phyloP scores from a whole-genome alignment of 1,140 invertebrate genomes.

The Brachionus asplanchnoidis region DNA sequence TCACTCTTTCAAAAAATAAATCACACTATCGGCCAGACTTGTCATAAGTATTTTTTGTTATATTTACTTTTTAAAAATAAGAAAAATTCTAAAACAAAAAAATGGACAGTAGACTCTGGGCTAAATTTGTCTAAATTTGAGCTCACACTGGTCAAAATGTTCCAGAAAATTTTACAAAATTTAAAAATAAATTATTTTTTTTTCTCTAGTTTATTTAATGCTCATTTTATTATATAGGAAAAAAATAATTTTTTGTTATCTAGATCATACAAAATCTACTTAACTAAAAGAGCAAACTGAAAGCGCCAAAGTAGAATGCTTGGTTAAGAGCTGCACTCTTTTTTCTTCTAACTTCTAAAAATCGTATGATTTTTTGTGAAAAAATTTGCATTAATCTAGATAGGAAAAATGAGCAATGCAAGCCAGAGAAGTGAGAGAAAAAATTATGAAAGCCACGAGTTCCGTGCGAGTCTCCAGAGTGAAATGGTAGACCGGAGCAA shows the following conservation, averaged over 20 bases:
- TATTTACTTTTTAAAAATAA: no score
- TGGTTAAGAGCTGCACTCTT: background rate
- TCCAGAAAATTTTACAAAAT: background rate
- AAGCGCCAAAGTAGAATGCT: background rate
- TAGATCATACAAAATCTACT: background rate
- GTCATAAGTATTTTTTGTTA: no score
- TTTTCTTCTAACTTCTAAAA: background rate
- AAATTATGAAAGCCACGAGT: background rate
- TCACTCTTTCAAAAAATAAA: no score
- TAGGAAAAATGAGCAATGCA: background rate
- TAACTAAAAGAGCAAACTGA: background rate
- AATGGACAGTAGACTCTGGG: background rate
- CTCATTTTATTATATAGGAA: background rate
- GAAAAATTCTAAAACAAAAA: no score
- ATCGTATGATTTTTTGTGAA: background rate
- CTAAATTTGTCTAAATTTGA: background rate
- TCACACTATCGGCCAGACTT: no score
- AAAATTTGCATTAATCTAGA: background rate
- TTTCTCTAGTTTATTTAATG: background rate
- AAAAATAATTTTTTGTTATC: background rate
- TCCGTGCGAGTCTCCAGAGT: constrained; percentile 72
- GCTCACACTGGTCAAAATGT: background rate
- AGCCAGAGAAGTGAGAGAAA: background rate
- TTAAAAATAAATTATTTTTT: background rate
- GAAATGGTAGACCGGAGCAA: constrained; percentile 79